A percentile compares a stretch with the other conserved stretches of the same genome.
phyloP scores from a whole-genome alignment of 2,113 vertebrate species.

The Xiphias gladius region DNA sequence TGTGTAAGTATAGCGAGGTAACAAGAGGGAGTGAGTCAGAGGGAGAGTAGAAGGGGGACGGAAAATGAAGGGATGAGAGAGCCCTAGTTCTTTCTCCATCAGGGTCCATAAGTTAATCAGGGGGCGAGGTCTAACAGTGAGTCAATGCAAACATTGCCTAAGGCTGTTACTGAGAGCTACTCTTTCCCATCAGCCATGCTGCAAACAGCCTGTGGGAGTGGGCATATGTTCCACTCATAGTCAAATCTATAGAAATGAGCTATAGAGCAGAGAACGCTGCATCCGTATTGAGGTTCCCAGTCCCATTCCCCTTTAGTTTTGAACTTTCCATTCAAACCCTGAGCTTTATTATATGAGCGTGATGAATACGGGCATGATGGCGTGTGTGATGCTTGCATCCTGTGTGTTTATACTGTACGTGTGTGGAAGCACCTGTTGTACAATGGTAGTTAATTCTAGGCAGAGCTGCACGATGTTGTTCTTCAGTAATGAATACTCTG shows the following conservation, averaged over 20 bases:
- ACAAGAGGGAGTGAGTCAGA: conserved; percentile 7
- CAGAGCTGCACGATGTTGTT: conserved; percentile 96
- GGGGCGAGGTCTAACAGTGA: conserved; percentile 33
- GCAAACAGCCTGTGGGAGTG: conserved; percentile 37
- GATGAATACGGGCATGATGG: conserved; percentile 4
- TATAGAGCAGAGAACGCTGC: not conserved
- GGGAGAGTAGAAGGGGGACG: conserved; percentile 36
- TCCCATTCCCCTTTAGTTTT: conserved; percentile 2
- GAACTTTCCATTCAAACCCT: conserved; percentile 10
- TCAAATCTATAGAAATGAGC: conserved; percentile 49
- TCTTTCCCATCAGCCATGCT: conserved; percentile 36
- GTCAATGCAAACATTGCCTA: conserved; percentile 26
- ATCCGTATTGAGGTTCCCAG: not conserved
- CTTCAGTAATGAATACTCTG: conserved; percentile 95
- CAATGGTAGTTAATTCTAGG: conserved; percentile 94
- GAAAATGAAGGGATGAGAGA: conserved; percentile 39
- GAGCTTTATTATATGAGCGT: conserved; percentile 11
- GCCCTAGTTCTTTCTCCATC: conserved; percentile 33
- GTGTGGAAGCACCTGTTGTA: conserved; percentile 89
- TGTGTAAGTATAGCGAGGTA: conserved; percentile 27
- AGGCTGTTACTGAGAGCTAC: conserved; percentile 35
- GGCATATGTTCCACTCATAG: conserved; percentile 33
- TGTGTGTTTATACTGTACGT: not conserved
- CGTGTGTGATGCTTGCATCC: not conserved
- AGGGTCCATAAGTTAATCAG: conserved; percentile 16